Percentiles rank a stretch among this genome's conserved stretches.
Evolutionary conservation across 2,113 vertebrate genomes (phyloP).

Genomic region (Alectura lathami): DNA sequence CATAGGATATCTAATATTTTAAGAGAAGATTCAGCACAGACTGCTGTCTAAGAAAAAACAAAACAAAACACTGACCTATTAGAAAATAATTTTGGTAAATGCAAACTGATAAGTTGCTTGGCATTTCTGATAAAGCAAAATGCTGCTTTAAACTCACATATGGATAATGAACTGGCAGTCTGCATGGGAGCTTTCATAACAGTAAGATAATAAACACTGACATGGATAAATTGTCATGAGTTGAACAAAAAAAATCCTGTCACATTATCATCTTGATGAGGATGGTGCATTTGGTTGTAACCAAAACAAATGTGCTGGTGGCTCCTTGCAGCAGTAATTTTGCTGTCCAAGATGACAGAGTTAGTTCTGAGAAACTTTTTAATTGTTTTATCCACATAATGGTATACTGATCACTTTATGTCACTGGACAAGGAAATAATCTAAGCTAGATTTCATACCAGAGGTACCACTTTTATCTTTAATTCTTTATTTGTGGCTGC

Average conservation of each 20-base stretch:
- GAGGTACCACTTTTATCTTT: slow-evolving; percentile 24
- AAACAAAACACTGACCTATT: slow-evolving; percentile 24
- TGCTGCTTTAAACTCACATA: neutral
- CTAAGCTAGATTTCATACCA: slow-evolving; percentile 37
- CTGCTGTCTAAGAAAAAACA: slow-evolving; percentile 69
- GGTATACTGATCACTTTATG: neutral
- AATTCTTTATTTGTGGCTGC: slow-evolving; percentile 24
- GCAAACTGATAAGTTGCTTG: slow-evolving; percentile 74
- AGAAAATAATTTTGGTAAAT: slow-evolving; percentile 80
- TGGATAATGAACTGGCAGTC: slow-evolving; percentile 11
- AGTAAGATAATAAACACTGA: slow-evolving; percentile 45
- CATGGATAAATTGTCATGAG: slow-evolving; percentile 37
- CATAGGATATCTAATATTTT: slow-evolving; percentile 73
- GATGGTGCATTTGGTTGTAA: slow-evolving; percentile 25
- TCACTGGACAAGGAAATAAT: slow-evolving; percentile 44
- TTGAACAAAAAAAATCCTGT: slow-evolving; percentile 11
- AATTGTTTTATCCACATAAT: slow-evolving; percentile 52
- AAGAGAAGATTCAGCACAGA: slow-evolving; percentile 72
- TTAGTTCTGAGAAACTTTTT: slow-evolving; percentile 57
- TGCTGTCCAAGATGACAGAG: slow-evolving; percentile 50
- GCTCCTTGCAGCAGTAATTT: slow-evolving; percentile 42
- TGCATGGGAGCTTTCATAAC: neutral
- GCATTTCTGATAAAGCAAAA: slow-evolving; percentile 78
- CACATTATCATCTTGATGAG: slow-evolving; percentile 35
- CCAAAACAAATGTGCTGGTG: slow-evolving; percentile 27